Evolutionary conservation across 2,797 vertebrate genomes (phyloP).

Genomic region (Somateria mollissima): DNA sequence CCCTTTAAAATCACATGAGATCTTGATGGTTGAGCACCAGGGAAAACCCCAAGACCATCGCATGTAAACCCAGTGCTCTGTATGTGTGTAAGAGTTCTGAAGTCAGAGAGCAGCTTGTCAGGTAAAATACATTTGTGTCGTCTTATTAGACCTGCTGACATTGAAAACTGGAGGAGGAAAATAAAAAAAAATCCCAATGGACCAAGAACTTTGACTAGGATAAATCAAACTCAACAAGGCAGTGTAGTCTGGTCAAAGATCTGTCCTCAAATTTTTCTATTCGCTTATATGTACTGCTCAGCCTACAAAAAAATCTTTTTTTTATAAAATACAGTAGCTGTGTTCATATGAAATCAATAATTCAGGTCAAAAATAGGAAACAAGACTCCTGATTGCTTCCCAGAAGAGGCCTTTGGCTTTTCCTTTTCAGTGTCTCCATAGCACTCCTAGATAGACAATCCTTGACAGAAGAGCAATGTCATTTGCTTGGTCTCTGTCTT

Average conservation of each 20-base stretch:
- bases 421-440: neutral
- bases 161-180: neutral
- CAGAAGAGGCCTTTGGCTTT: neutral
- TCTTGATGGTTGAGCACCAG: neutral
- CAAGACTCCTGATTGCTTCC: neutral
- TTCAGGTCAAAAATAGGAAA: neutral
- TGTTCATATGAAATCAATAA: neutral
- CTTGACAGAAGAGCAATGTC: constrained; percentile 7
- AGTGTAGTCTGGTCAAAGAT: neutral
- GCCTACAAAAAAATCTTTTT: neutral
- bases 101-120: neutral
- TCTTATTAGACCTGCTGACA: neutral
- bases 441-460: neutral
- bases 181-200: neutral
- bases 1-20: neutral
- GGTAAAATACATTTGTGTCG: neutral
- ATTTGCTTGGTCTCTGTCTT: neutral
- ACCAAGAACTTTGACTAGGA: neutral
- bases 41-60: neutral
- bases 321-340: neutral
- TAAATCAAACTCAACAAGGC: neutral
- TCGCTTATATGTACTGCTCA: neutral
- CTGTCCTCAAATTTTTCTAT: neutral
- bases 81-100: neutral
- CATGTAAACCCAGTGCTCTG: neutral